Evolutionary conservation across 2,113 vertebrate genomes (phyloP).

Genomic region (Aspiorhynchus laticeps): DNA sequence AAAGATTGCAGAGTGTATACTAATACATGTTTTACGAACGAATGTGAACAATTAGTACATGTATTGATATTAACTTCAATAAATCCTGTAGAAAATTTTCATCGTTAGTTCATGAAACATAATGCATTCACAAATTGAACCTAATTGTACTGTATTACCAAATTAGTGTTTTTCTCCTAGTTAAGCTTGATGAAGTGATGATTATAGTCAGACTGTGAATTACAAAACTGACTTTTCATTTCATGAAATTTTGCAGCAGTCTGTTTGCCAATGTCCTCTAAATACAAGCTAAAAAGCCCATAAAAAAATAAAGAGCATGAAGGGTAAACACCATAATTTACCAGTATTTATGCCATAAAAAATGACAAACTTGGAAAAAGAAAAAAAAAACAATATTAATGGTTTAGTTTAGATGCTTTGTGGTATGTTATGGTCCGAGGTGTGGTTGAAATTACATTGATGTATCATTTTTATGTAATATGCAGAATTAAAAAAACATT

Average conservation of each 20-base stretch:
- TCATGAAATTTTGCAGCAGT: background rate
- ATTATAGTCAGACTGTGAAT: background rate
- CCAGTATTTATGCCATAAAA: background rate
- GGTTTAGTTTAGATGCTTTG: background rate
- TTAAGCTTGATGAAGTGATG: background rate
- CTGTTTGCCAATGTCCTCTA: background rate
- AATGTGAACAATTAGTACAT: background rate
- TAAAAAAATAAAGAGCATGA: background rate
- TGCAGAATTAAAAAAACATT: background rate
- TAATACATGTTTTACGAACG: background rate
- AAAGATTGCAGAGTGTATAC: background rate
- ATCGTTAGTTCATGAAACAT: background rate
- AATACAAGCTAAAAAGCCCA: background rate
- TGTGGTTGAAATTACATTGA: background rate
- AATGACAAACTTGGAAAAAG: background rate
- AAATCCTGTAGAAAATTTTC: background rate
- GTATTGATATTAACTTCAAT: background rate
- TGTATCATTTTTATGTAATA: background rate
- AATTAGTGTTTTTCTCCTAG: background rate
- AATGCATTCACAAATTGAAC: background rate
- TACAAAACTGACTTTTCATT: background rate
- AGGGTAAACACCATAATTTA: background rate
- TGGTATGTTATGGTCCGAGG: background rate
- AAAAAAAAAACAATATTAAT: too few species aligned
- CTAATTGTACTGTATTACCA: background rate